Percentiles rank a stretch among this genome's conserved stretches.
Evolutionary conservation across 2,888 invertebrate genomes (phyloP).

Genomic region (Liodrosophila aerea): DNA sequence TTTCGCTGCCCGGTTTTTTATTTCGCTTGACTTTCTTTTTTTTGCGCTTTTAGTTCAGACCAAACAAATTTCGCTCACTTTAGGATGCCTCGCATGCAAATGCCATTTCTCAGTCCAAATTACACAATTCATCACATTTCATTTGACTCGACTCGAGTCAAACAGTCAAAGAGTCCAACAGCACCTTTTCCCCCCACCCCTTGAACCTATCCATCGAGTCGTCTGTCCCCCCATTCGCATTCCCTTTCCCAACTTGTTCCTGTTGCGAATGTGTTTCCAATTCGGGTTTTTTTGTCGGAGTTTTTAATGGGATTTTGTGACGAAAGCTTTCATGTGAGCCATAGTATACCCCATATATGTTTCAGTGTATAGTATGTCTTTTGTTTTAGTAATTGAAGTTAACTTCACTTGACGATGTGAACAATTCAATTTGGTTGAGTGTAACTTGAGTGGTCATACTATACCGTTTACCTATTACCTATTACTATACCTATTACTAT

Average conservation of each 20-base stretch:
- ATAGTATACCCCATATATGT: slow-evolving; percentile 1
- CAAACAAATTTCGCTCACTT: slow-evolving; percentile 64
- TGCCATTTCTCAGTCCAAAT: slow-evolving; percentile 76
- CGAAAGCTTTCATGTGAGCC: slow-evolving; percentile 19
- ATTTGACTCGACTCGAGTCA: slow-evolving; percentile 63
- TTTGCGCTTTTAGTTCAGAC: slow-evolving; percentile 66
- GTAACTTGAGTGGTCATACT: too few species aligned
- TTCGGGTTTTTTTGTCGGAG: slow-evolving; percentile 28
- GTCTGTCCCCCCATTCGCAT: neutral
- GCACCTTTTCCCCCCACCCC: neutral
- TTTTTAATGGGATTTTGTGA: slow-evolving; percentile 47
- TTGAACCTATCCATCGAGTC: too few species aligned
- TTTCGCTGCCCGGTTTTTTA: slow-evolving; percentile 16
- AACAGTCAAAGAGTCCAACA: slow-evolving; percentile 54
- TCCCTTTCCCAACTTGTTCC: neutral
- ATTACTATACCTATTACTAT: too few species aligned
- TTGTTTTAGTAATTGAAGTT: slow-evolving; percentile 42
- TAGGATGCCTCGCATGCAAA: slow-evolving; percentile 71
- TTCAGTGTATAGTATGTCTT: neutral
- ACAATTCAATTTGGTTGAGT: slow-evolving; percentile 43
- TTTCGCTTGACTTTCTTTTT: slow-evolving; percentile 51
- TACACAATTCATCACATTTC: slow-evolving; percentile 81
- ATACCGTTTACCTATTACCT: too few species aligned
- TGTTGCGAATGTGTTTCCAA: slow-evolving; percentile 42
- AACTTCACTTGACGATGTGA: slow-evolving; percentile 41